Evolutionary conservation across 2,113 vertebrate genomes (phyloP), one percentile per base, ranked within the genome.

Genomic region (Aspiorhynchus laticeps): DNA sequence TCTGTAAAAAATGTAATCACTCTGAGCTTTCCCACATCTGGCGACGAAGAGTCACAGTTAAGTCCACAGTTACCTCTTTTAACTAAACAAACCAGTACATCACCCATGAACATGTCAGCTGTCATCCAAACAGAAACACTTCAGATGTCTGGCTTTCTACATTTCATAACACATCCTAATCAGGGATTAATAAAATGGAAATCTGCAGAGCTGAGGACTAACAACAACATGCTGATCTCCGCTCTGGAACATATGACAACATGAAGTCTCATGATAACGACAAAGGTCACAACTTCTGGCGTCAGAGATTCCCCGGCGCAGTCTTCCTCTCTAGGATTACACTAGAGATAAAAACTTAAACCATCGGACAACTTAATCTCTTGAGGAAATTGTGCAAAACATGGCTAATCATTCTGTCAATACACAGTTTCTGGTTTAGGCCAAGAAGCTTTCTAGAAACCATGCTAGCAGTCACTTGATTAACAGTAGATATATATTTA

Each of bases 321-420:
- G 24, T 88, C 51, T 89, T 89, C 85, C 88, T 85, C 59, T 85
- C n/a, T 21, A 87, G n/a, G 48, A 88, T 94, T 94, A 92, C 92
- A 92, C 88, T 84, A 15, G 26, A 85, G 85, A 91, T 90, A 91
- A 91, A 91, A 89, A 89, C 0, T 5, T 43, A 33, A 24, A 56
- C 48, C 28, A 31, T 15, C 7, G 41, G 74, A 76, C 17, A 80
- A 41, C 21, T 61, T 80, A 53, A 78, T 41, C 31, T 61, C 33
- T 38, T 7, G 24, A 63, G 56, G 53, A 80, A 80, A 63, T 41
- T n/a, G 33, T 36, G 33, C 19, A 41, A 80, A 5, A 80, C 78
- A 21, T 56, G 28, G 4, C 76, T 15, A 36, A 7, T 38, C 24
- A 4, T 59, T 9, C 14, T n/a, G 36, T 26, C 38, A 75, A n/a